Evolutionary conservation across 2,888 invertebrate genomes (phyloP).

Genomic region (Merodon equestris): DNA sequence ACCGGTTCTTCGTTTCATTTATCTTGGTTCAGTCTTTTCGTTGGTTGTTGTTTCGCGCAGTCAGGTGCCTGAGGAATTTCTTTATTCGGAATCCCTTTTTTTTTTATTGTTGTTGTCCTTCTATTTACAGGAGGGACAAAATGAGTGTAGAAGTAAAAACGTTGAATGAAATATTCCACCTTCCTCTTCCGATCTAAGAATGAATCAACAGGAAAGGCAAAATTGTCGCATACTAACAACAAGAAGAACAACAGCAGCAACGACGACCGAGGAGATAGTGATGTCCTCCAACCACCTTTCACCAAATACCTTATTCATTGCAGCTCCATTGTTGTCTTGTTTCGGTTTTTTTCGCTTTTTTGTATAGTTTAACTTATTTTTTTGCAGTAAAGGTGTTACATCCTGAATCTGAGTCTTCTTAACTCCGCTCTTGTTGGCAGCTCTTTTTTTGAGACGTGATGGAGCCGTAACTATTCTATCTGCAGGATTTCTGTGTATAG

Average conservation of each 20-base stretch:
- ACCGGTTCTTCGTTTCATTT: neutral
- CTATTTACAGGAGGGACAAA: neutral
- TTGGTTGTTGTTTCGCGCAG: neutral
- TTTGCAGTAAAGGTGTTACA: neutral
- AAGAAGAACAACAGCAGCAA: too few relatives aligned
- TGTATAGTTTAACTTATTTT: too few relatives aligned
- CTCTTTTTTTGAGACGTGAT: conserved; percentile 3
- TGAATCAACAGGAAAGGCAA: conserved; percentile 62
- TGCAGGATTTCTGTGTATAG: neutral
- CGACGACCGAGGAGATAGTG: too few relatives aligned
- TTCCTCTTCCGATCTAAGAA: conserved; percentile 55
- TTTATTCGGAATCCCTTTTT: too few relatives aligned
- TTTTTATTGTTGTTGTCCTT: neutral
- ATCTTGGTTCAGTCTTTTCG: too few relatives aligned
- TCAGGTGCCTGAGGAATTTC: conserved; percentile 6
- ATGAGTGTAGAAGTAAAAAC: neutral
- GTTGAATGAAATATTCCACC: conserved; percentile 14
- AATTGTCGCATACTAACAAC: conserved; percentile 44
- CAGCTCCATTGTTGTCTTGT: too few relatives aligned
- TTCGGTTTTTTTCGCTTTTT: too few relatives aligned
- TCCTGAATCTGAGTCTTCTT: too few relatives aligned
- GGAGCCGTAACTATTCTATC: too few relatives aligned
- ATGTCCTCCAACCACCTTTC: too few relatives aligned
- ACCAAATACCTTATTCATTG: too few relatives aligned
- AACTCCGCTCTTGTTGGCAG: too few relatives aligned